Evolutionary conservation across 2,797 vertebrate genomes (phyloP).

Genomic region (Cuculus canorus): DNA sequence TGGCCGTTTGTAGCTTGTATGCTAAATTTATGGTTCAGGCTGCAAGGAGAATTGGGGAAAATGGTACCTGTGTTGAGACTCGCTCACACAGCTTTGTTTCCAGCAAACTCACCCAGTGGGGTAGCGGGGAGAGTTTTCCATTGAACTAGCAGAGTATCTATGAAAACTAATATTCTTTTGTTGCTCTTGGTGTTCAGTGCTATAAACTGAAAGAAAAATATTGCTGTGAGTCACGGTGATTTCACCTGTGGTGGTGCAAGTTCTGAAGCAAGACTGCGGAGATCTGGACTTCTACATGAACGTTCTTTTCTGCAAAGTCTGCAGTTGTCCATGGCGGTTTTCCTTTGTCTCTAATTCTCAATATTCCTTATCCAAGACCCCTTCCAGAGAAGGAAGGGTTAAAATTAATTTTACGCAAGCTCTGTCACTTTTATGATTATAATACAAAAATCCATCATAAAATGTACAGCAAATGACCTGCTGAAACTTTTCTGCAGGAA

Average conservation of each 20-base stretch:
- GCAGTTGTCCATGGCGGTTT: background rate
- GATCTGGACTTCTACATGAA: background rate
- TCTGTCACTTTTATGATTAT: background rate
- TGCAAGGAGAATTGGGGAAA: background rate
- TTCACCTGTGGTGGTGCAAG: background rate
- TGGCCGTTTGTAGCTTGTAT: accelerated
- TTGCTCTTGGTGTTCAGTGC: background rate
- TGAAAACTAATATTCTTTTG: background rate
- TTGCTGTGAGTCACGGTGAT: accelerated
- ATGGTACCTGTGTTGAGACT: background rate
- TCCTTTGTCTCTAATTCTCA: background rate
- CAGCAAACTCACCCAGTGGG: background rate
- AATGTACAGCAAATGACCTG: background rate
- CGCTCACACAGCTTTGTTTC: background rate
- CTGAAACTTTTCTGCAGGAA: background rate
- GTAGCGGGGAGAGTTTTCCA: background rate
- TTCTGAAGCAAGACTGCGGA: background rate
- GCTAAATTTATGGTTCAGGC: background rate
- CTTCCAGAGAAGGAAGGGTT: background rate
- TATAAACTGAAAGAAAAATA: background rate
- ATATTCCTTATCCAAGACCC: background rate
- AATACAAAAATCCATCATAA: background rate
- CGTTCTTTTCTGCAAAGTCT: background rate
- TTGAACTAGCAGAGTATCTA: background rate
- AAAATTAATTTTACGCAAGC: background rate